phyloP scores from a whole-genome alignment of 2,797 vertebrate species.

The Delichon dasypus region DNA sequence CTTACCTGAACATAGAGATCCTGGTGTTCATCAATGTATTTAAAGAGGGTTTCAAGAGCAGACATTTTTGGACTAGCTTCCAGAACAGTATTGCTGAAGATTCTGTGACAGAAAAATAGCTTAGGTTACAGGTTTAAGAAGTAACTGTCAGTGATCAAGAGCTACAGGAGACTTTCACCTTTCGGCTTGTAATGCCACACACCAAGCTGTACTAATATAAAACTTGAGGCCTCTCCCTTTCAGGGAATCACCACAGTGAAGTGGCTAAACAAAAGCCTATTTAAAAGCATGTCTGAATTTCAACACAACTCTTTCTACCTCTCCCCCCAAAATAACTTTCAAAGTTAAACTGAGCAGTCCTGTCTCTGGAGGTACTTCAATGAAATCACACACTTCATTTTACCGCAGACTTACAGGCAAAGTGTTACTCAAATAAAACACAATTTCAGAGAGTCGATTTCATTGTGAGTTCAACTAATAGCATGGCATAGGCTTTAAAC shows the following conservation, averaged over 20 bases:
- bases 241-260: not conserved
- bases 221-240: not conserved
- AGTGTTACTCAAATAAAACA: not conserved
- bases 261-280: not conserved
- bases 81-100: not conserved
- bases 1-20: constrained; percentile 89
- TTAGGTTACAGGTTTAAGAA: not conserved
- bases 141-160: not conserved
- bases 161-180: not conserved
- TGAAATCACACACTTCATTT: not conserved
- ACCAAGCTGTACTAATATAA: not conserved
- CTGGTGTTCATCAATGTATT: constrained; percentile 92
- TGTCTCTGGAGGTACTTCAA: not conserved
- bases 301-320: not conserved
- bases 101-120: not conserved
- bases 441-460: not conserved
- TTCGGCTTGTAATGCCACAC: not conserved
- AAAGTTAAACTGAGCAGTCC: not conserved
- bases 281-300: not conserved
- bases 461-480: not conserved
- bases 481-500: not conserved
- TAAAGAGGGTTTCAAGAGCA: constrained; percentile 82
- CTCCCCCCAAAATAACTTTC: not conserved
- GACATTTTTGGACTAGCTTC: constrained; percentile 77
- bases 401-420: not conserved